Conservation (phyloP, 2,113 vertebrate species). For the Nothoprocta perdicaria region DNA sequence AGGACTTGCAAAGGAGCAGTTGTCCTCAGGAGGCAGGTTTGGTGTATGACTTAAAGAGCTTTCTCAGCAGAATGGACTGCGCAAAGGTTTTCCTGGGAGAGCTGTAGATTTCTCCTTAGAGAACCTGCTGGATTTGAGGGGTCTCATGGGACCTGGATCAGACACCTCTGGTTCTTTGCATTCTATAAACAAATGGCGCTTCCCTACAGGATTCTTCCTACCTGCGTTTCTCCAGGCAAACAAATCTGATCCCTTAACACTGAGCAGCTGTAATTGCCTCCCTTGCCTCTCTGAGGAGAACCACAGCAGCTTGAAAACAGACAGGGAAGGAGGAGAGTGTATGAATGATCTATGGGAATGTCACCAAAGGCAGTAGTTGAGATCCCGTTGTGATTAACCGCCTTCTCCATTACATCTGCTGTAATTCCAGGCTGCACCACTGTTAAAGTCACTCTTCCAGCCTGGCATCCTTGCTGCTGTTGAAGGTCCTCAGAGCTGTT, state of each 20-base stretch:
- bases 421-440: not conserved
- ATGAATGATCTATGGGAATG: not conserved
- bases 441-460: constrained; percentile 7
- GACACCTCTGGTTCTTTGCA: not conserved
- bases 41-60: not conserved
- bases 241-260: not conserved
- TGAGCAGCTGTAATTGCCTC: not conserved
- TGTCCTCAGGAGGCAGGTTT: not conserved
- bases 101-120: not conserved
- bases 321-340: not conserved
- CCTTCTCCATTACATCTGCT: not conserved
- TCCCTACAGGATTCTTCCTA: not conserved
- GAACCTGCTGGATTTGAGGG: not conserved
- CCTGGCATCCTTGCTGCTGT: not conserved
- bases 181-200: not conserved
- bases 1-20: constrained; percentile 1
- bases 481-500: not conserved
- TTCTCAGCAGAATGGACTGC: not conserved
- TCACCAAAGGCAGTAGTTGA: not conserved
- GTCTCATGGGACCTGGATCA: not conserved
- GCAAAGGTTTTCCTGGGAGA: not conserved
- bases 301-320: not conserved
- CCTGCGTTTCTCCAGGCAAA: not conserved
- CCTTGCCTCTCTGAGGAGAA: not conserved
- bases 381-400: not conserved